Evolutionary conservation across 1,140 invertebrate genomes (phyloP), one percentile per base, ranked within the genome.

Genomic region (Cotesia typhae): DNA sequence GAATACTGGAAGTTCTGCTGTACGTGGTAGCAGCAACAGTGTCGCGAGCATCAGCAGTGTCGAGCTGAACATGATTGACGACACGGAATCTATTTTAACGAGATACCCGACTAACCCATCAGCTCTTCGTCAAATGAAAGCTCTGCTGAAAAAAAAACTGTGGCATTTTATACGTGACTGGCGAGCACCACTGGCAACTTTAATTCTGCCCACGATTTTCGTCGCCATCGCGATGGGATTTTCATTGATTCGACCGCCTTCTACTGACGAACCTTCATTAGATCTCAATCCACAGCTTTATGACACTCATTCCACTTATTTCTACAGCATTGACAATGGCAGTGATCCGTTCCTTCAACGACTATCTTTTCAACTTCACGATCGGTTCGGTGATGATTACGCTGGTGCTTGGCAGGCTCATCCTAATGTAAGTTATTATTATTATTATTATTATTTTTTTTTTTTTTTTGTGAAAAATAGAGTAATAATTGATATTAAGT

Each of bases 171-270:
- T 80, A 4, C 86, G 89, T 28, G 91, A 91, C 76, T 90, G 87
- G 82, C 87, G 89, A 76, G 84, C 91, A 20, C 82, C 91, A 14
- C 86, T 91, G 68, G 87, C 90, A n/a, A 85, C 90, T 10, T 77
- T 92, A n/a, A 77, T 90, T 57, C 83, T 92, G 75, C 91, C 91
- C 1, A 89, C 89, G 0, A 73, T 92, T 59, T 92, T 92, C 80
- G 90, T 92, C 60, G 83, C 89, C 1, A 81, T 90, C 12, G 90
- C 91, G 36, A 92, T 92, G 91, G 91, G 88, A 67, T 92, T 92
- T 82, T 90, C 91, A 38, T 87, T 89, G 76, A 89, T 91, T 74
- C 86, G 91, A 1, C 88, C 91, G 37, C 90, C 91, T n/a, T 89
- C 89, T 20, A 89, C 89, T 79, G 88, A 89, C 69, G 90, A 92